Percentiles rank a stretch among this genome's conserved stretches.
Evolutionary conservation across 2,888 invertebrate genomes (phyloP).

Genomic region (Cataglyphis rosenhaueri): DNA sequence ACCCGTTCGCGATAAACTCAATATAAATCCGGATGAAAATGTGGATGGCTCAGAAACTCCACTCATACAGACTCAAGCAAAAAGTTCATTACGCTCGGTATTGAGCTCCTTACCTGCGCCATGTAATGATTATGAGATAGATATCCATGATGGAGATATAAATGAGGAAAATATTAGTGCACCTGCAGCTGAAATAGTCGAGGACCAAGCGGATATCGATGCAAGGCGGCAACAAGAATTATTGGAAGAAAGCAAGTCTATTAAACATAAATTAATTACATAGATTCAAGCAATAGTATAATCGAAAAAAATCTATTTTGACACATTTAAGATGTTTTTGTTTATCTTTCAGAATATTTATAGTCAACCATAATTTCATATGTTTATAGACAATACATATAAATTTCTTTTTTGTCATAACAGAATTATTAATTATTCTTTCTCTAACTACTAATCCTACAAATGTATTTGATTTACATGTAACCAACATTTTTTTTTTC

Average conservation of each 20-base stretch:
- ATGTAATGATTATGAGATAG: constrained; percentile 99
- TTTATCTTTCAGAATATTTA: neutral
- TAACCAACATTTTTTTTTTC: constrained; percentile 24
- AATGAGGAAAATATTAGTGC: constrained; percentile 85
- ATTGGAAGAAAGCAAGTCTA: constrained; percentile 88
- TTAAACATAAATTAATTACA: neutral
- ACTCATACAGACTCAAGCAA: constrained; percentile 90
- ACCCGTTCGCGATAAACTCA: constrained; percentile 96
- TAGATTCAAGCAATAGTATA: neutral
- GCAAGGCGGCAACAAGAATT: constrained; percentile 89
- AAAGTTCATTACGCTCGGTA: constrained; percentile 91
- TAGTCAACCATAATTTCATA: neutral
- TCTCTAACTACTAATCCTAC: neutral
- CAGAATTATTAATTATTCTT: neutral
- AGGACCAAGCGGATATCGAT: constrained; percentile 96
- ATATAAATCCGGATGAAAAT: constrained; percentile 96
- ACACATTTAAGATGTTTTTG: neutral
- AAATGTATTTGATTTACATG: neutral
- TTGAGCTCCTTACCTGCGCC: constrained; percentile 94
- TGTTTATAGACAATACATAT: neutral
- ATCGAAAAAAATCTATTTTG: neutral
- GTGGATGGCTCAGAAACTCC: constrained; percentile 91
- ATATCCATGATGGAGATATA: constrained; percentile 94
- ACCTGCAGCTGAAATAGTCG: constrained; percentile 85
- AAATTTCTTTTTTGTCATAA: neutral